Evolutionary conservation across 2,113 vertebrate species (phyloP).

Genomic region (Euleptes europaea): DNA sequence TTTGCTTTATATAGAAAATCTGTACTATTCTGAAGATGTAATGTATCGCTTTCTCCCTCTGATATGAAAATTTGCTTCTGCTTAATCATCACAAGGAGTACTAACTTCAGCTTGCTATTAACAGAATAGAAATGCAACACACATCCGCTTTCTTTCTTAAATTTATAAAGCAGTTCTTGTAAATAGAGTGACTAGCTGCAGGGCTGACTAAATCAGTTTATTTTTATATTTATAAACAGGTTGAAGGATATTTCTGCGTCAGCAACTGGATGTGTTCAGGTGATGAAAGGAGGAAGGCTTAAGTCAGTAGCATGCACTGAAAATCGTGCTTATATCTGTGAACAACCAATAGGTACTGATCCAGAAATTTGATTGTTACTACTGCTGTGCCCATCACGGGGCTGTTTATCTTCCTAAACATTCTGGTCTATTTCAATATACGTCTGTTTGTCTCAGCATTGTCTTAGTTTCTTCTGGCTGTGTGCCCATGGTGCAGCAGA

Average conservation of each 20-base stretch:
- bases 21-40: neutral
- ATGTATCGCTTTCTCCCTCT: neutral
- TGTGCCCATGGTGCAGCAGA: too few relatives aligned
- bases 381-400: neutral
- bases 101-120: neutral
- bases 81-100: neutral
- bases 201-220: neutral
- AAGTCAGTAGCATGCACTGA: neutral
- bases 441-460: neutral
- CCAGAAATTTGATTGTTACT: neutral
- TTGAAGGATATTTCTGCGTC: slow-evolving; percentile 6
- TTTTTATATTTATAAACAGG: slow-evolving; percentile 2
- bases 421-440: neutral
- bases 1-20: neutral
- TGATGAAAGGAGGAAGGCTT: slow-evolving; percentile 2
- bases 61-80: neutral
- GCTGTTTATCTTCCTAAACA: too few relatives aligned
- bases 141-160: neutral
- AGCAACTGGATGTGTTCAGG: neutral
- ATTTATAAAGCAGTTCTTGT: neutral
- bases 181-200: neutral
- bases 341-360: slow-evolving; percentile 8
- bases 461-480: too few relatives aligned
- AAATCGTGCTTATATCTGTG: slow-evolving; percentile 6
- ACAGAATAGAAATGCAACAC: neutral